Base-by-base conservation (phyloP, 2,113 vertebrate species). In the Chaetorhynchus papuensis region DNA sequence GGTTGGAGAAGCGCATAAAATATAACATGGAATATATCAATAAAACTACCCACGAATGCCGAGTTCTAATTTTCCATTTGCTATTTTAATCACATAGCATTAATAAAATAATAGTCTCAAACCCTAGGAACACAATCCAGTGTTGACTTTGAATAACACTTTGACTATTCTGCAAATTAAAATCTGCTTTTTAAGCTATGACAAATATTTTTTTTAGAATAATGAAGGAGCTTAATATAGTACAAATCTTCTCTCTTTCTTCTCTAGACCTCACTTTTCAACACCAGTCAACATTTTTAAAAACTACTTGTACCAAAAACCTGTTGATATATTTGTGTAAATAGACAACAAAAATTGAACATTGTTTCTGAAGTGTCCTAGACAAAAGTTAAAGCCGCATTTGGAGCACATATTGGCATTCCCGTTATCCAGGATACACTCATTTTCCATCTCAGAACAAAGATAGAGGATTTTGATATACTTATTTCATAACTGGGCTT, bases 151-250 rank as follows among this genome's bases (percentile, higher is more conserved):
- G 30, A 79, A 70, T 44, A 92, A 87, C 33, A 45, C 39, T 63
- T 57, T 24, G 22, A 37, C 56, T 87, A 64, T 44, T 68, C 71
- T 90, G 50, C 52, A 95, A 94, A 96, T 94, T 86, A 89, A 87
- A 94, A 71, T 71, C 85, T 89, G 69, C 53, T 74, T 94, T 90
- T 92, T 80, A 87, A 96, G 87, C 74, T 59, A 88, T 16, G 21
- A 57, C 83, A 89, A 95, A 85, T 95, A 79, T 88, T 94, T 90
- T 90, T 81, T 92, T 92, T 47, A 56, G 61, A 88, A 93, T 89
- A 95, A 90, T 65, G 72, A 68, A 90, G 42, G 15, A 9, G 5
- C n/a, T 76, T 84, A 49, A 71, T 91, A 42, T 45, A 81, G 33
- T 20, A 41, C 12, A 75, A 85, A 79, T 79, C 21, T 94, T 63